These are phyloP conservation scores for Cordilura impudica DNA, from an alignment of 2,888 invertebrate species.

Conservation along the genomic window DNA sequence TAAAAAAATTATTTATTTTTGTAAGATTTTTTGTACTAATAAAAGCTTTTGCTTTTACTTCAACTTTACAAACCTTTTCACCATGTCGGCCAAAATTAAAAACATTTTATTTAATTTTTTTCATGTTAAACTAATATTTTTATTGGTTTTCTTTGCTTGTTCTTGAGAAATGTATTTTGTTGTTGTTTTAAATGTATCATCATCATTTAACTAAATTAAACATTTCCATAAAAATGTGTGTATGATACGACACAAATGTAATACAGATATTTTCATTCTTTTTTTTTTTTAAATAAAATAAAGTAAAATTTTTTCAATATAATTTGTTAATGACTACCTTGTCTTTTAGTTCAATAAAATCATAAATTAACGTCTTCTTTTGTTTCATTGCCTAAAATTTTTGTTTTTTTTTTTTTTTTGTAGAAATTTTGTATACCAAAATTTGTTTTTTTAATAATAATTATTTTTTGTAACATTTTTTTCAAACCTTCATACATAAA, in stretches of 20 bases:
- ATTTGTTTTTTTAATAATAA: conserved; percentile 54
- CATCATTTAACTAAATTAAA: conserved; percentile 56
- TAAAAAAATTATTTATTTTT: too few species aligned
- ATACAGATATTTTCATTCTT: conserved; percentile 16
- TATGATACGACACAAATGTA: conserved; percentile 46
- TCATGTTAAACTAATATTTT: conserved; percentile 51
- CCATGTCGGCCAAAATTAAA: too few species aligned
- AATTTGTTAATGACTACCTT: conserved; percentile 39
- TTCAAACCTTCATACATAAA: conserved; percentile 58
- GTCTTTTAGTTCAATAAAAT: conserved; percentile 47
- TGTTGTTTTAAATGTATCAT: conserved; percentile 46
- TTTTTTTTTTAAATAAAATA: conserved; percentile 42
- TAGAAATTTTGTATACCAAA: conserved; percentile 63
- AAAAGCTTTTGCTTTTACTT: too few species aligned
- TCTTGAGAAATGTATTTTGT: conserved; percentile 44
- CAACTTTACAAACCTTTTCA: too few species aligned
- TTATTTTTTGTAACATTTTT: conserved; percentile 55
- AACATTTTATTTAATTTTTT: not conserved
- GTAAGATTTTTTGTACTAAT: too few species aligned
- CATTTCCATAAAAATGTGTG: conserved; percentile 41
- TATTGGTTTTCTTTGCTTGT: conserved; percentile 47
- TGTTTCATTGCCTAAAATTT: conserved; percentile 59
- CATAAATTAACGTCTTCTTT: conserved; percentile 47
- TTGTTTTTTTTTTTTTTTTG: conserved; percentile 44
- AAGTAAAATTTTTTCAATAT: conserved; percentile 42